phyloP scores from a whole-genome alignment of 2,888 invertebrate species.

The Alloscopus bannaensis region DNA sequence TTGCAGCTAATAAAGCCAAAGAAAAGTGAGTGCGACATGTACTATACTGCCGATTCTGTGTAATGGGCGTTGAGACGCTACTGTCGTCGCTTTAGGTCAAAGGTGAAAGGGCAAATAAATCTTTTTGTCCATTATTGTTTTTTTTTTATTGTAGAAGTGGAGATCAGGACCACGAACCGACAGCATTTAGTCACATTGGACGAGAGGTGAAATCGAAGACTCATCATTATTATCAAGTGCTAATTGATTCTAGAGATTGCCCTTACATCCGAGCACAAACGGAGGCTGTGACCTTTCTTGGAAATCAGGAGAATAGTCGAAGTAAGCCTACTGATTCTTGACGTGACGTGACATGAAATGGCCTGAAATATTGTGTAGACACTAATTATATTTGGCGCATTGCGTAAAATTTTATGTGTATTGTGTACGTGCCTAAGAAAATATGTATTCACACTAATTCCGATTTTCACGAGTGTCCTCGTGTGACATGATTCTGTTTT shows the following conservation, averaged over 20 bases:
- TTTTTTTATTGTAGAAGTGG: conserved; percentile 50
- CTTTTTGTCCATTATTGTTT: conserved; percentile 33
- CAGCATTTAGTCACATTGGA: conserved; percentile 78
- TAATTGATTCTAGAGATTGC: conserved; percentile 97
- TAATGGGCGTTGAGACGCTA: too few relatives aligned
- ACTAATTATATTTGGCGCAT: background rate
- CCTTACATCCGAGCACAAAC: conserved; percentile 98
- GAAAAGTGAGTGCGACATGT: conserved; percentile 68
- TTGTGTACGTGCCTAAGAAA: too few relatives aligned
- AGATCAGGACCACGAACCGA: conserved; percentile 71
- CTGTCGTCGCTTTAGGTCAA: too few relatives aligned
- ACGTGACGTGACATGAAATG: conserved; percentile 1
- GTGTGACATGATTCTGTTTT: conserved; percentile 34
- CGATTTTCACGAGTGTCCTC: conserved; percentile 24
- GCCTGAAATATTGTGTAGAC: background rate
- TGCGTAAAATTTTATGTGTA: background rate
- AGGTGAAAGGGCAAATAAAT: too few relatives aligned
- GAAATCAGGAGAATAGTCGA: conserved; percentile 95
- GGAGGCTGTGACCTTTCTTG: conserved; percentile 97
- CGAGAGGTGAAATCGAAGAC: conserved; percentile 93
- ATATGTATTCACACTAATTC: conserved; percentile 1
- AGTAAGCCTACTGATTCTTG: too few relatives aligned
- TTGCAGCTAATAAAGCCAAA: conserved; percentile 81
- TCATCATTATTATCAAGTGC: conserved; percentile 97
- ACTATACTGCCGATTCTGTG: too few relatives aligned